Percentiles rank a stretch among this genome's conserved stretches.
phyloP scores from a whole-genome alignment of 92 coral and sea anemone species.

The Parazoanthus swiftii region DNA sequence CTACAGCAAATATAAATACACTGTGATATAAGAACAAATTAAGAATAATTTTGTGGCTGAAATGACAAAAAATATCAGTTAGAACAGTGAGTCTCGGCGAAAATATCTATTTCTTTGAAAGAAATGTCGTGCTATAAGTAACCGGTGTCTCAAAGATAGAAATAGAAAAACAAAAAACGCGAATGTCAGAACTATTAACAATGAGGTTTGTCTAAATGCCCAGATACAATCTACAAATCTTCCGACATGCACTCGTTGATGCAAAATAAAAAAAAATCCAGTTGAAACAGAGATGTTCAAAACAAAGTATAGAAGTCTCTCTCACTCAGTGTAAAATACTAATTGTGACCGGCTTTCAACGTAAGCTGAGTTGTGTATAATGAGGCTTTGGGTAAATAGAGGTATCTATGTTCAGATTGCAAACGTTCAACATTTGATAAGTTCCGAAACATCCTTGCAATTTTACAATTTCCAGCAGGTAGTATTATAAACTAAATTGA shows the following conservation, averaged over 20 bases:
- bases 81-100: too few relatives aligned
- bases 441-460: not conserved
- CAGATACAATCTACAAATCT: not conserved
- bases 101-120: too few relatives aligned
- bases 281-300: not conserved
- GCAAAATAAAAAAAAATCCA: not conserved
- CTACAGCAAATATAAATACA: too few relatives aligned
- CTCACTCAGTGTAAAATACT: not conserved
- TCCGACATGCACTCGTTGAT: not conserved
- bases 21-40: too few relatives aligned
- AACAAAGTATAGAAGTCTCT: not conserved
- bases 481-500: too few relatives aligned
- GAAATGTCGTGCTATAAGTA: too few relatives aligned
- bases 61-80: too few relatives aligned
- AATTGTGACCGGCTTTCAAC: not conserved
- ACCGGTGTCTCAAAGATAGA: too few relatives aligned
- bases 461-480: not conserved
- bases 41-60: too few relatives aligned
- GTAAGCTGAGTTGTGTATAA: not conserved
- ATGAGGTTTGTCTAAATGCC: too few relatives aligned
- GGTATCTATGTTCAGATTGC: not conserved
- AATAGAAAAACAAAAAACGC: too few relatives aligned
- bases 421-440: not conserved
- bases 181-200: not conserved
- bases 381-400: not conserved